These are phyloP conservation scores for Phoenicopterus ruber DNA, from an alignment of 2,113 vertebrate genomes.

Conservation along the genomic window DNA sequence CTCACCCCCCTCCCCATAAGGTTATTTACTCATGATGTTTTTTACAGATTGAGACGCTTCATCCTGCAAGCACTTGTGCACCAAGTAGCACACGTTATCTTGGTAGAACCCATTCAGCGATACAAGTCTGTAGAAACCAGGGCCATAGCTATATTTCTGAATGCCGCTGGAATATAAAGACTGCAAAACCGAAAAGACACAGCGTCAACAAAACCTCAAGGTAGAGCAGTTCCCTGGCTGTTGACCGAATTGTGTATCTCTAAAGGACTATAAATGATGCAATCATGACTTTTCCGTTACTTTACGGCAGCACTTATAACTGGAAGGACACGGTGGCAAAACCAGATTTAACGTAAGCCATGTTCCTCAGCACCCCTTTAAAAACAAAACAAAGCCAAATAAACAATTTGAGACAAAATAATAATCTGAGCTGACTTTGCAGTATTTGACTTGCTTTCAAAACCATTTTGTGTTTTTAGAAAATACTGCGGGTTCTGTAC, in stretches of 20 bases:
- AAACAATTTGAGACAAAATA: conserved; percentile 32
- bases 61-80: background rate
- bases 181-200: background rate
- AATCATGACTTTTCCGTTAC: background rate
- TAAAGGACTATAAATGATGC: background rate
- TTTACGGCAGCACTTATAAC: background rate
- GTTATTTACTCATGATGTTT: background rate
- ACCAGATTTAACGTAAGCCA: background rate
- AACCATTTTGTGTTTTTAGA: conserved; percentile 50
- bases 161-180: background rate
- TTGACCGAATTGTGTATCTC: background rate
- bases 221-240: background rate
- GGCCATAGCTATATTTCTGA: background rate
- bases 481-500: conserved; percentile 55
- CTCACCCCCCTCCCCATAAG: accelerated
- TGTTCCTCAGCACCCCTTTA: background rate
- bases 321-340: background rate
- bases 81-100: background rate
- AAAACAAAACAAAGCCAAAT: conserved; percentile 24
- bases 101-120: background rate
- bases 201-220: background rate
- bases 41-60: background rate
- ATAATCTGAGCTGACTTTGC: conserved; percentile 24
- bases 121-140: background rate
- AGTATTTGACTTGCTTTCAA: conserved; percentile 36